Evolutionary conservation across 2,797 vertebrate genomes (phyloP), one percentile per base, ranked within the genome.

Genomic region (Cossypha dichroa): DNA sequence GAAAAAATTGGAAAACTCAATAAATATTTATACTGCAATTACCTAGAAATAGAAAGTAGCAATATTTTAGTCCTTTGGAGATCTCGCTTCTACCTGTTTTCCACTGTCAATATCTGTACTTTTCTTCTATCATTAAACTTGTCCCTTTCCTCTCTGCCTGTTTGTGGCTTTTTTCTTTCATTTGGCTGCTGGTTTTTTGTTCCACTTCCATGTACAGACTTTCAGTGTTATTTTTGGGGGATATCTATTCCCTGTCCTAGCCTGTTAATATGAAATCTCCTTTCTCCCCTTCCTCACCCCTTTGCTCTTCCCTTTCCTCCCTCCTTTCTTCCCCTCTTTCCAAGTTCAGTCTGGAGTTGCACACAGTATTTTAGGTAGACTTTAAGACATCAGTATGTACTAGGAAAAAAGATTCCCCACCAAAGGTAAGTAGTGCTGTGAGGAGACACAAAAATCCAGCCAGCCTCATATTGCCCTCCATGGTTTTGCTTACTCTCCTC

Each of bases 121-220:
- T 98, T 98, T 98, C 98, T 98, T 98, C 96, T 98, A 96, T 96
- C 97, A 99, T 99, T 99, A 99, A 99, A 99, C 97, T 98, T 96
- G 96, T 91, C 97, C 86, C 97, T 98, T 97, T 98, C 97, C 98
- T 98, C 98, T 97, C 97, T 95, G 79, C 85, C 95, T 97, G 91
- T 73, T 69, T 74, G 59, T 0, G 1, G 6, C 33, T 63, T 66
- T 69, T 82, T 94, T 63, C 68, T 86, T 79, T 56, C 25, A 17
- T 62, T 82, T 73, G 34, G 43, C 63, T 78, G 62, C 40, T 91
- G 6, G 72, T 85, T 89, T n/a, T 97, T 94, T 78, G 5, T 77
- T 96, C 89, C 83, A 31, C 52, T 70, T 88, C 29, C 38, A 26
- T 21, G 4, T 85, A 56, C 48, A 85, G 33, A 58, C 29, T 73